These are phyloP conservation scores for Drosophila ochracea DNA, from an alignment of 2,888 invertebrate species.

Conservation along the genomic window DNA sequence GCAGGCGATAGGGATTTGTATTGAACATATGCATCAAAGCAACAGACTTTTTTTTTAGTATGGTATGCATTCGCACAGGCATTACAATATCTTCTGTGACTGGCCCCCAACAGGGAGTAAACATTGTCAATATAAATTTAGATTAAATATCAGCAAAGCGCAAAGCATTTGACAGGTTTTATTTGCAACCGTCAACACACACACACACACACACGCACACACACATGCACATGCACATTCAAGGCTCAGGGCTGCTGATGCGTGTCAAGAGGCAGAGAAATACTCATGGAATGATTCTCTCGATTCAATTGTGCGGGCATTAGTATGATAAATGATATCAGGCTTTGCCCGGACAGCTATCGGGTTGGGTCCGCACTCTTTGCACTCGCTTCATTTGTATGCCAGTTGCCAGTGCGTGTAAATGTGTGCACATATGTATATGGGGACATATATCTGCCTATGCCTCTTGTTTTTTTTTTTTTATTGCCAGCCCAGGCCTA, in stretches of 20 bases:
- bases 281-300: slow-evolving; percentile 15
- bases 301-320: slow-evolving; percentile 58
- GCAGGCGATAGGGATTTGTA: neutral
- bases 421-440: neutral
- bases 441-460: neutral
- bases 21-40: slow-evolving; percentile 17
- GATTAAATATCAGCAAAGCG: slow-evolving; percentile 59
- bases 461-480: neutral
- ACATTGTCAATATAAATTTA: slow-evolving; percentile 54
- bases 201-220: neutral
- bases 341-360: slow-evolving; percentile 27
- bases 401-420: slow-evolving; percentile 3
- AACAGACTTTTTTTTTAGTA: slow-evolving; percentile 1
- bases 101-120: slow-evolving; percentile 13
- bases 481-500: neutral
- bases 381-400: slow-evolving; percentile 7
- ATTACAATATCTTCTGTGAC: slow-evolving; percentile 2
- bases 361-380: slow-evolving; percentile 11
- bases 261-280: slow-evolving; percentile 43
- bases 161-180: slow-evolving; percentile 56
- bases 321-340: slow-evolving; percentile 65
- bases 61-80: neutral
- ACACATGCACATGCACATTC: slow-evolving; percentile 15
- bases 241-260: slow-evolving; percentile 42
- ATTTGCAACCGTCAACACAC: slow-evolving; percentile 21